phyloP scores from a whole-genome alignment of 2,113 vertebrate genomes.

The Brienomyrus brachyistius region DNA sequence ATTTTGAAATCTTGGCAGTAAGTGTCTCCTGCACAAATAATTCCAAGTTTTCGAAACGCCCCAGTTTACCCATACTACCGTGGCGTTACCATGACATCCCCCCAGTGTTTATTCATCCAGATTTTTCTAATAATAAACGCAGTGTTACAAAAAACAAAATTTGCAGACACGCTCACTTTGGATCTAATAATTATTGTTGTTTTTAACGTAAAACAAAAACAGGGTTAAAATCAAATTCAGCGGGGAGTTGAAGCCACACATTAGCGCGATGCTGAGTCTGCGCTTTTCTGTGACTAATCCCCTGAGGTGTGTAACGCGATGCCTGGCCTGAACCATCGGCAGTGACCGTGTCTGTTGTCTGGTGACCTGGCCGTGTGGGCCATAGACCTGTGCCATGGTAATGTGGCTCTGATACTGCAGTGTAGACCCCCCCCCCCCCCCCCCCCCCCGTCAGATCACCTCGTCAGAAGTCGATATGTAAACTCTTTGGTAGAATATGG shows the following conservation, averaged over 20 bases:
- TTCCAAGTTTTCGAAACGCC: neutral
- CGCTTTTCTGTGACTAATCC: neutral
- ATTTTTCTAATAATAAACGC: neutral
- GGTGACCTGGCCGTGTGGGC: neutral
- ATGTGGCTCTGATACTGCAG: neutral
- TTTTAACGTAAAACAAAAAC: neutral
- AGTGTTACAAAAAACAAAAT: neutral
- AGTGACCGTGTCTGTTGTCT: neutral
- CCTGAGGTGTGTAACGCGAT: slow-evolving; percentile 9
- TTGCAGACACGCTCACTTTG: neutral
- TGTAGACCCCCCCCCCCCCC: neutral
- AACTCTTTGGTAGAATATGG: neutral
- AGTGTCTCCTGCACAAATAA: neutral
- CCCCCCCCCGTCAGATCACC: neutral
- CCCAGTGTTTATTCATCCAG: neutral
- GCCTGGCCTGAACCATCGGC: neutral
- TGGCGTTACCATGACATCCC: neutral
- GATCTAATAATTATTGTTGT: neutral
- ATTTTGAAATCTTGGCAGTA: neutral
- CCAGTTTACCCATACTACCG: neutral
- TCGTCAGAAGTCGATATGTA: neutral
- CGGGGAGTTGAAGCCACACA: neutral
- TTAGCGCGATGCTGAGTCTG: neutral
- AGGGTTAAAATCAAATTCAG: neutral
- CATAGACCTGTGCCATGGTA: neutral